Conservation (phyloP, 2,113 vertebrate genomes). For the Microcebus griseorufus region DNA sequence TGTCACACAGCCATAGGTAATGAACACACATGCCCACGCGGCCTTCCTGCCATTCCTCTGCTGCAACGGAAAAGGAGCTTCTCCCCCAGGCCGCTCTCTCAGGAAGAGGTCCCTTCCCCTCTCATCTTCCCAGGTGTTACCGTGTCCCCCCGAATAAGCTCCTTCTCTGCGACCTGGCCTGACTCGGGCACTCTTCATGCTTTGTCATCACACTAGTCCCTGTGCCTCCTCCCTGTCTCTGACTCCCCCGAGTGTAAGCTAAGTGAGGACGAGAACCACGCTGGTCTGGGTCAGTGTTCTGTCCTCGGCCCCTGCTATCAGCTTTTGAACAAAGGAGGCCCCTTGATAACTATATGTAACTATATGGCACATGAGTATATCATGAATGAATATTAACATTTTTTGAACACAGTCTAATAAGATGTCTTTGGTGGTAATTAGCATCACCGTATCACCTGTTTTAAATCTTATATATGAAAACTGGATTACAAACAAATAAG, state of each 20-base stretch:
- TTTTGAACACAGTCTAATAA: not conserved
- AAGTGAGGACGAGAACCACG: not conserved
- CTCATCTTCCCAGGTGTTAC: not conserved
- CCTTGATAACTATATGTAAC: not conserved
- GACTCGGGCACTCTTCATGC: rapidly evolving
- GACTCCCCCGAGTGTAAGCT: not conserved
- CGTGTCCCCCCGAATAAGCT: not conserved
- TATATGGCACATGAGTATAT: not conserved
- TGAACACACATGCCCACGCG: not conserved
- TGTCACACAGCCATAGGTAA: not conserved
- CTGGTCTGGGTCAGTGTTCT: rapidly evolving
- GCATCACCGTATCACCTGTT: not conserved
- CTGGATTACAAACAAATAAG: not conserved
- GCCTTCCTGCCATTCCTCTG: not conserved
- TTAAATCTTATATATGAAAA: not conserved
- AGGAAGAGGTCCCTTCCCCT: not conserved
- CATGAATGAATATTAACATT: not conserved
- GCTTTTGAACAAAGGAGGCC: not conserved
- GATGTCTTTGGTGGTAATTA: not conserved
- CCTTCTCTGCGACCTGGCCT: not conserved
- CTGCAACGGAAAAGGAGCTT: not conserved
- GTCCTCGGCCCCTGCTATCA: not conserved
- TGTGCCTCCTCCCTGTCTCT: not conserved
- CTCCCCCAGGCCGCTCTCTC: too few relatives aligned
- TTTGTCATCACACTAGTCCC: not conserved